Base-by-base conservation (phyloP, 2,797 vertebrate genomes). In the Manis pentadactyla region DNA sequence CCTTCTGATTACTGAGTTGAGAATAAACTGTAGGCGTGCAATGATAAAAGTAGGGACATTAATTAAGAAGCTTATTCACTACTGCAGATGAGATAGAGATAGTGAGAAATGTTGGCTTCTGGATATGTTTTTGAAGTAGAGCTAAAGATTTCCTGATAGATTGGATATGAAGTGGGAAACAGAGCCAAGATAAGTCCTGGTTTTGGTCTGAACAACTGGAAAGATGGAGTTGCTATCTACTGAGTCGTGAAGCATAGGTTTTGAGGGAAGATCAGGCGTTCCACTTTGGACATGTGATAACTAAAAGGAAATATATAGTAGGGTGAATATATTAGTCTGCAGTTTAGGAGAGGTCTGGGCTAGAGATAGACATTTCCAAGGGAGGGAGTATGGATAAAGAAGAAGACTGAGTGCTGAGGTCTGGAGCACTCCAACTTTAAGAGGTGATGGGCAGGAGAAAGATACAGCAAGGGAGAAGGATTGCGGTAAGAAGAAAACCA, bases 71-170 rank as follows among this genome's bases (percentile, higher is more conserved):
- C 39, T 53, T 85, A 21, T n/a, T 27, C 8, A 64, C 1, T 37
- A 27, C 12, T 63, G 71, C 5, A 71, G 85, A 23, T 75, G 37
- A 73, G 39, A 27, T 68, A 53, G n/a, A 74, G 15, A 37, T 19
- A 46, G 27, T 94, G 74, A 96, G 51, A 92, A 93, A 21, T 86
- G 19, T 25, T 86, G 39, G 73, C 57, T 69, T 87, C 73, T 93
- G 29, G 23, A 23, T 81, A 7, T 79, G 7, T 74, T 87, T 75
- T 57, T 81, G 78, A 90, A 64, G 42, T 95, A 75, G 27, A 77
- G 61, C 39, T 64, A 69, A 64, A 59, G 37, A 31, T 92, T 88
- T 75, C 53, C 42, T 34, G 71, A 51, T 83, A 75, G 19, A 12
- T 75, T 90, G 4, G 23, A 53, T 86, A 29, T 34, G n/a, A 27